These are phyloP conservation scores for Chaetura pelagica DNA, from an alignment of 2,113 vertebrate species.

Conservation along the genomic window DNA sequence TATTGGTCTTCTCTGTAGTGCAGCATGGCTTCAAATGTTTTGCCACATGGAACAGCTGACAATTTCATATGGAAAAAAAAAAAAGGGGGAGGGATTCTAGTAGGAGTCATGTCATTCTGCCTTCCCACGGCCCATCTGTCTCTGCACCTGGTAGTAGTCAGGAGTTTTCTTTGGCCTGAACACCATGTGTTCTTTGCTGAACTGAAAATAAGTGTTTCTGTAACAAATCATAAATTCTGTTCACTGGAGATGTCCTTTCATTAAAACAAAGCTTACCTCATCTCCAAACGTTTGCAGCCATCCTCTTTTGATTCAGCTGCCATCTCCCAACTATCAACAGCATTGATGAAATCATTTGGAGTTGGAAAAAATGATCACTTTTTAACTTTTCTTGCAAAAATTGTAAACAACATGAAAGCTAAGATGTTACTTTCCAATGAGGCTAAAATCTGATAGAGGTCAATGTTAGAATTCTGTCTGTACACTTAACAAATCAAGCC, in stretches of 20 bases:
- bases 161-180: neutral
- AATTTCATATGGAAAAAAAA: neutral
- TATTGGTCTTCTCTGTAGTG: neutral
- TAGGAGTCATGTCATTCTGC: slow-evolving; percentile 8
- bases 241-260: neutral
- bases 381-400: neutral
- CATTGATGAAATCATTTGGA: neutral
- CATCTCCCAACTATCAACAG: neutral
- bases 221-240: neutral
- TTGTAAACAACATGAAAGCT: neutral
- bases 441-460: neutral
- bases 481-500: neutral
- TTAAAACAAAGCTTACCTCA: neutral
- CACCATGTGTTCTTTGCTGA: neutral
- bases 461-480: neutral
- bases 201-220: neutral
- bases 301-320: neutral
- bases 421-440: neutral
- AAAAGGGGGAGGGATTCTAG: neutral
- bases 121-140: slow-evolving; percentile 33
- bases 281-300: neutral
- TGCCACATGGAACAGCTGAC: neutral
- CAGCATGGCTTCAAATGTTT: neutral
- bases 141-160: neutral
- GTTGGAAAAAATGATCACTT: neutral